Conservation (phyloP, 2,113 vertebrate species). For the Sinocyclocheilus rhinocerous region DNA sequence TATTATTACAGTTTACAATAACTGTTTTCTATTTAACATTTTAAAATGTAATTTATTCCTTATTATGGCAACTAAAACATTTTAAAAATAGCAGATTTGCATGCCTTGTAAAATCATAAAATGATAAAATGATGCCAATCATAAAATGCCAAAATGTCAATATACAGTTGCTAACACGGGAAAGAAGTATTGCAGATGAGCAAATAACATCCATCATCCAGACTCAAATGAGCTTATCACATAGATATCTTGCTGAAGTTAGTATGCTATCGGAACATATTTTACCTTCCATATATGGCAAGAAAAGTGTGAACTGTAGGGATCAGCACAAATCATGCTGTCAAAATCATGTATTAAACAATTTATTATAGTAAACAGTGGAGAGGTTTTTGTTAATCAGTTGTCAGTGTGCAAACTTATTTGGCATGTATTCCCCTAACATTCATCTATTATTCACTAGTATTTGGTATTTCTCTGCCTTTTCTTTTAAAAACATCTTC, state of each 20-base stretch:
- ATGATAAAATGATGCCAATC: no score
- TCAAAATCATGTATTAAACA: neutral
- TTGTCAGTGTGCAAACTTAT: neutral
- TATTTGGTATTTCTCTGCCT: neutral
- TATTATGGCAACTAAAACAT: neutral
- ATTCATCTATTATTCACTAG: slow-evolving; percentile 29
- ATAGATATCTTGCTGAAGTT: neutral
- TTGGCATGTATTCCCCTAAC: slow-evolving; percentile 9
- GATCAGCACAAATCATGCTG: neutral
- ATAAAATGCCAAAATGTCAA: neutral
- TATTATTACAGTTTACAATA: neutral
- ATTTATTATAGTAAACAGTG: neutral
- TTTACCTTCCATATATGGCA: neutral
- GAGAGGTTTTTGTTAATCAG: neutral
- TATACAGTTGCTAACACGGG: neutral
- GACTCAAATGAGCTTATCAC: neutral
- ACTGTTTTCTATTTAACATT: neutral
- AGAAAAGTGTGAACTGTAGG: neutral
- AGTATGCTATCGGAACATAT: neutral
- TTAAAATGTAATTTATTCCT: no score
- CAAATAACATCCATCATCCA: neutral
- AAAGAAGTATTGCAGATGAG: neutral
- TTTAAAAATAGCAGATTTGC: neutral
- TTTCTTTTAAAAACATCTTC: slow-evolving; percentile 39
- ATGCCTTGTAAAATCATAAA: neutral